These are phyloP conservation scores for Heliconius melpomene DNA, from an alignment of 1,140 invertebrate genomes.

Conservation along the genomic window DNA sequence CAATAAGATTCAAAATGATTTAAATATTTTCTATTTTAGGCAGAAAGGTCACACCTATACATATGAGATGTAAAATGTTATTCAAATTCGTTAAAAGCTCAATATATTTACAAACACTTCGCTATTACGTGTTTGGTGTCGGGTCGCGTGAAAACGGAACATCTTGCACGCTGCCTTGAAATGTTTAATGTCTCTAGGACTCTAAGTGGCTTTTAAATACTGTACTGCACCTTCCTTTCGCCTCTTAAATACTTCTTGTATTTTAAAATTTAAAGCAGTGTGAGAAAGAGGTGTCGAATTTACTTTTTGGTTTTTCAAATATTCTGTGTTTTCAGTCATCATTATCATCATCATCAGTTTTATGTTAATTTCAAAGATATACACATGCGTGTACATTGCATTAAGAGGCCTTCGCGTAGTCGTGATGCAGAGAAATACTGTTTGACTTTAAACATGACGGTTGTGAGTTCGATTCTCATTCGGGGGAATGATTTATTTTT, in stretches of 20 bases:
- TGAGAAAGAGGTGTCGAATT: not conserved
- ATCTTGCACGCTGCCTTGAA: not conserved
- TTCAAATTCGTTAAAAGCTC: conserved; percentile 48
- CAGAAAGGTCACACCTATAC: conserved; percentile 18
- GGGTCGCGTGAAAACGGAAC: conserved; percentile 13
- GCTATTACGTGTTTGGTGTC: conserved; percentile 35
- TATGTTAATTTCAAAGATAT: too few species aligned
- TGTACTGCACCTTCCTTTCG: not conserved
- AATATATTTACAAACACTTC: conserved; percentile 45
- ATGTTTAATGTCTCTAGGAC: conserved; percentile 4
- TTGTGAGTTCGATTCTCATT: too few species aligned
- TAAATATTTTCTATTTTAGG: not conserved
- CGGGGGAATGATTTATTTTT: too few species aligned
- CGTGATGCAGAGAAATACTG: too few species aligned
- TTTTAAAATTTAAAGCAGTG: not conserved
- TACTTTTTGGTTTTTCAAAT: not conserved
- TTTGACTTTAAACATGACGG: too few species aligned
- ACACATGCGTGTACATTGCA: too few species aligned
- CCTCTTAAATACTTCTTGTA: not conserved
- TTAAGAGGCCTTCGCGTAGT: too few species aligned
- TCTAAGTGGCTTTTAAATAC: not conserved
- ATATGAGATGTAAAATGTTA: conserved; percentile 32
- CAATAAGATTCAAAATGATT: not conserved
- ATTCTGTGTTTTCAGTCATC: too few species aligned
- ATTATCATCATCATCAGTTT: too few species aligned